Percentiles rank a stretch among this genome's conserved stretches.
Evolutionary conservation across 1,140 invertebrate species (phyloP).

Genomic region (Drosophila neocordata): DNA sequence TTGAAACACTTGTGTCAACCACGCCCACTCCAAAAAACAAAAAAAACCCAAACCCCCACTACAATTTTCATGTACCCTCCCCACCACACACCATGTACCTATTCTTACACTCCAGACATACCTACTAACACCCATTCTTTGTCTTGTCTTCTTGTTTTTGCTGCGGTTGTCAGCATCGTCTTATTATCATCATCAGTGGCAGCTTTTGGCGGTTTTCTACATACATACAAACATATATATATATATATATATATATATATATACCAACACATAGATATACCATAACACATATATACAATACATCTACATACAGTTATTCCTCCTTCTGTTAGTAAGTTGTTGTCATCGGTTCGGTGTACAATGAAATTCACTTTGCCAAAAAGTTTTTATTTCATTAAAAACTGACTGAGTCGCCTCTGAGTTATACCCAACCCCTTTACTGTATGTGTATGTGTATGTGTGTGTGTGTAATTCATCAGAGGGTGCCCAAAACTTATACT

Average conservation of each 20-base stretch:
- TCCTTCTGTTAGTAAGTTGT: constrained; percentile 51
- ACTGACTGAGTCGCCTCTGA: constrained; percentile 36
- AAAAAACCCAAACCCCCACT: too few relatives aligned
- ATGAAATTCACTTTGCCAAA: constrained; percentile 81
- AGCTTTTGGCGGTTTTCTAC: constrained; percentile 78
- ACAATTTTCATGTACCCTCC: too few relatives aligned
- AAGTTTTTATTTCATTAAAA: constrained; percentile 81
- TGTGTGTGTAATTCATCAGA: constrained; percentile 67
- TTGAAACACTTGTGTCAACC: constrained; percentile 81
- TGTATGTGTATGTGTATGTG: constrained; percentile 28
- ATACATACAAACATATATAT: constrained; percentile 2
- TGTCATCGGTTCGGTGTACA: constrained; percentile 59
- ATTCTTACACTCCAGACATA: neutral
- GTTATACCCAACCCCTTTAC: too few relatives aligned
- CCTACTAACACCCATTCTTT: constrained; percentile 33
- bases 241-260: neutral
- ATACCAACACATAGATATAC: constrained; percentile 12
- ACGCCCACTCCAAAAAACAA: constrained; percentile 2
- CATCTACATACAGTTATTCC: neutral
- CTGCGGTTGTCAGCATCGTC: constrained; percentile 73
- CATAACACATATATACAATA: neutral
- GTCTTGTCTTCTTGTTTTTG: constrained; percentile 43
- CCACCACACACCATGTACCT: too few relatives aligned
- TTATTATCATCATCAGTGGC: constrained; percentile 81
- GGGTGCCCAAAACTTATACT: constrained; percentile 36